Conservation (phyloP, 2,113 vertebrate genomes). For the Lycaon pictus region DNA sequence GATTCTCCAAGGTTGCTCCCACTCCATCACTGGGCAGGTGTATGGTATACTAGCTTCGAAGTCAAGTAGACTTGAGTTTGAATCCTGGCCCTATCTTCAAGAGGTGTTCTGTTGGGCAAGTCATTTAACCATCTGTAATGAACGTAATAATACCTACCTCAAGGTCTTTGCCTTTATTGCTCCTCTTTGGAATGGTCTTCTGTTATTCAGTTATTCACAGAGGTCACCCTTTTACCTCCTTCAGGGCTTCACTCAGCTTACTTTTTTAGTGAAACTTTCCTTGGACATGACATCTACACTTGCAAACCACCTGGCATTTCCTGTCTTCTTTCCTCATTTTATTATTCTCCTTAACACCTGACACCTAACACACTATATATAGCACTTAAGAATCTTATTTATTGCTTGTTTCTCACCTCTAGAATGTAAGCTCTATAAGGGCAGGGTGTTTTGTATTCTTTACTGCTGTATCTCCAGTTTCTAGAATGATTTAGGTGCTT, state of each 20-base stretch:
- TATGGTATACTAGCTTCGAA: background rate
- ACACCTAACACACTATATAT: background rate
- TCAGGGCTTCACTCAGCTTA: background rate
- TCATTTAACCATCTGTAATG: background rate
- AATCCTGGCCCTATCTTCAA: background rate
- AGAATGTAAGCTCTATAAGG: conserved; percentile 68
- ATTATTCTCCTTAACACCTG: background rate
- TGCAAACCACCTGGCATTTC: background rate
- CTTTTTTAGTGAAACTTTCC: background rate
- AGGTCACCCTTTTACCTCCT: background rate
- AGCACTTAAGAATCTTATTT: conserved; percentile 50
- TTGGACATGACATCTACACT: background rate
- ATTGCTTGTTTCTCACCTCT: conserved; percentile 61
- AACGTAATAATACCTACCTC: conserved; percentile 73
- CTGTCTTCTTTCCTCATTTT: background rate
- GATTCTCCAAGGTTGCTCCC: background rate
- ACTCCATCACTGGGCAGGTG: background rate
- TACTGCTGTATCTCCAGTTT: conserved; percentile 61
- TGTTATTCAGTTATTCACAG: background rate
- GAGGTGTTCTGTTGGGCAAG: background rate
- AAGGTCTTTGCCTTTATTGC: conserved; percentile 46
- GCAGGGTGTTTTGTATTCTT: conserved; percentile 48
- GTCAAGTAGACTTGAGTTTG: background rate
- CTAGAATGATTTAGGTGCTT: conserved; percentile 70
- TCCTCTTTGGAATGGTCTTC: conserved; percentile 3